Evolutionary conservation across 2,113 vertebrate genomes (phyloP).

Genomic region (Oncorhynchus kisutch): DNA sequence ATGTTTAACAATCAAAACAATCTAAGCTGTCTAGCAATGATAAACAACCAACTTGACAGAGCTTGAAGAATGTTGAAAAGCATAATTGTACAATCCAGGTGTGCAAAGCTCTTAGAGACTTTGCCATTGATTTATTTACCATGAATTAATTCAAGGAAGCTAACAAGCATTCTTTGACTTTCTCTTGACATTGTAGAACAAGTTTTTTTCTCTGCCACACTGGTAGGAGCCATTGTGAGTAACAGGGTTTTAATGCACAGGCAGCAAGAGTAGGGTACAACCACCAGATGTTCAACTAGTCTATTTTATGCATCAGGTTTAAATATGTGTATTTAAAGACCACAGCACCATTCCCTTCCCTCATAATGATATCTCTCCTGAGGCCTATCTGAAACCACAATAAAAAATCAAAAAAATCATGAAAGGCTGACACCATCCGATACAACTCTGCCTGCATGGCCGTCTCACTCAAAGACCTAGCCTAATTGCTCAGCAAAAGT

Average conservation of each 20-base stretch:
- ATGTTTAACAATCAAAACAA: too few relatives aligned
- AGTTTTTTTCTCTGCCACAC: constrained; percentile 13
- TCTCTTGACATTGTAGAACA: constrained; percentile 54
- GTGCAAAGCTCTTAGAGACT: too few relatives aligned
- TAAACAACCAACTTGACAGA: too few relatives aligned
- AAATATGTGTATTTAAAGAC: constrained; percentile 27
- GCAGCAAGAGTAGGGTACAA: constrained; percentile 46
- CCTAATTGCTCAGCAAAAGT: constrained; percentile 17
- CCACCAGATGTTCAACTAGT: constrained; percentile 45
- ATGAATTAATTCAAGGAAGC: constrained; percentile 45
- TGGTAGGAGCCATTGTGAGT: constrained; percentile 44
- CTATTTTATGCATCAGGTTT: too few relatives aligned
- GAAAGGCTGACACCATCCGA: constrained; percentile 27
- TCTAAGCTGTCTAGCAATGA: too few relatives aligned
- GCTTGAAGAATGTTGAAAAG: too few relatives aligned
- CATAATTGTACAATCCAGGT: too few relatives aligned
- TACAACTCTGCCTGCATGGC: constrained; percentile 10
- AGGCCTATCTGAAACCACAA: constrained; percentile 18
- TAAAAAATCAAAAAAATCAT: constrained; percentile 28
- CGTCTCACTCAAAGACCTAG: constrained; percentile 10
- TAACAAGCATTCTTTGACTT: constrained; percentile 55
- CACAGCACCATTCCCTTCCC: constrained; percentile 12
- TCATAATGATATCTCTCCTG: constrained; percentile 38
- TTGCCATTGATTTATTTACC: constrained; percentile 17
- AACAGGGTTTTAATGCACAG: constrained; percentile 39